Conservation (phyloP, 2,113 vertebrate genomes). For the Callospermophilus lateralis region DNA sequence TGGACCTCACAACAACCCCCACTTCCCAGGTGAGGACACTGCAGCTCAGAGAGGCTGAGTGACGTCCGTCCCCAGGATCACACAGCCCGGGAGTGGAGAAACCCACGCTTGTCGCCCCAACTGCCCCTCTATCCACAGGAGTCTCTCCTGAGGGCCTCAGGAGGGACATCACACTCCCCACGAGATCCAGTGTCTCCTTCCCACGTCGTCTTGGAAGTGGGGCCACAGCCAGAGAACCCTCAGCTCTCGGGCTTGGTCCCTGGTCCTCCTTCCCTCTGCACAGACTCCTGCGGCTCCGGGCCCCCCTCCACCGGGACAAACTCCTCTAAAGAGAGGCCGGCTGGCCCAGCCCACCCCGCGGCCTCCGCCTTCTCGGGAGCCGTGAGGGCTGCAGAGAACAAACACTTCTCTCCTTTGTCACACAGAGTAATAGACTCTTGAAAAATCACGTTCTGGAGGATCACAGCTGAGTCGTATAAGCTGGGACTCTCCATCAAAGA, state of each 20-base stretch:
- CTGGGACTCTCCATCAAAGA: conserved; percentile 66
- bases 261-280: background rate
- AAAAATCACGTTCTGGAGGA: conserved; percentile 73
- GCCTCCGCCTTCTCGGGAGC: background rate
- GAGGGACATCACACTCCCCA: background rate
- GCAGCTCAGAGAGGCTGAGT: conserved; percentile 38
- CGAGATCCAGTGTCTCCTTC: background rate
- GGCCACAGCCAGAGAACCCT: too few species aligned
- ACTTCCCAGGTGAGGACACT: background rate
- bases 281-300: background rate
- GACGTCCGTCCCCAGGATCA: background rate
- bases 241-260: background rate
- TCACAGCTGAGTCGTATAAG: conserved; percentile 60
- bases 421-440: conserved; percentile 75
- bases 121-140: background rate
- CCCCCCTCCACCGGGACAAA: background rate
- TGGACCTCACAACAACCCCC: background rate
- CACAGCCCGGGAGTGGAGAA: background rate
- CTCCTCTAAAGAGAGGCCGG: background rate
- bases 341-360: background rate
- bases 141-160: background rate
- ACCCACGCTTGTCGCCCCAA: background rate
- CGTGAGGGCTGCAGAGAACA: conserved; percentile 34
- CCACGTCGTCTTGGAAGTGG: background rate
- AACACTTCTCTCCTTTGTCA: conserved; percentile 66